Evolutionary conservation across 2,888 invertebrate species (phyloP).

Genomic region (Polymixis flavicincta): DNA sequence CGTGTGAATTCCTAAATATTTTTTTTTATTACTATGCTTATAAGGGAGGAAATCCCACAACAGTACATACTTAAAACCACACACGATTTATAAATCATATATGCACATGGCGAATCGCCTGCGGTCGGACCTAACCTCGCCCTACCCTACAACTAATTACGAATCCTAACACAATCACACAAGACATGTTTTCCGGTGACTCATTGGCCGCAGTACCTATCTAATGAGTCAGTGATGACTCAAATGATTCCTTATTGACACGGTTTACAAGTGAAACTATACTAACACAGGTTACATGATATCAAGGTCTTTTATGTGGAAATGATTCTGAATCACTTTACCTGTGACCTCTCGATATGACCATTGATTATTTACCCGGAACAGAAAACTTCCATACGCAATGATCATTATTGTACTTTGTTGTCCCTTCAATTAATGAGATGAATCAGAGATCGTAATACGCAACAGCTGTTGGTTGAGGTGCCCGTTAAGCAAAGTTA

Average conservation of each 20-base stretch:
- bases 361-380: slow-evolving; percentile 39
- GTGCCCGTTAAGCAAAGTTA: too few relatives aligned
- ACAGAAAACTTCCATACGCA: slow-evolving; percentile 33
- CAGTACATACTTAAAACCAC: slow-evolving; percentile 15
- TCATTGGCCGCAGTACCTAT: slow-evolving; percentile 53
- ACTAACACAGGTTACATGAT: slow-evolving; percentile 40
- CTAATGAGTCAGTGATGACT: slow-evolving; percentile 77
- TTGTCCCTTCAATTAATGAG: slow-evolving; percentile 25
- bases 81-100: not conserved
- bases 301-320: slow-evolving; percentile 66
- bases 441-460: slow-evolving; percentile 49
- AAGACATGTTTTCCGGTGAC: slow-evolving; percentile 67
- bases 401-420: slow-evolving; percentile 15
- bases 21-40: not conserved
- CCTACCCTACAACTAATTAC: slow-evolving; percentile 49
- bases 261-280: slow-evolving; percentile 66
- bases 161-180: slow-evolving; percentile 55
- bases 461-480: slow-evolving; percentile 17
- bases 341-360: slow-evolving; percentile 20
- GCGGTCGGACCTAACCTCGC: slow-evolving; percentile 46
- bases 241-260: slow-evolving; percentile 69
- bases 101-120: slow-evolving; percentile 42
- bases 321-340: slow-evolving; percentile 68
- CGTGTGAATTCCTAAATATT: slow-evolving; percentile 17
- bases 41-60: slow-evolving; percentile 33